Conservation (phyloP, 2,797 vertebrate species). For the Oreortyx pictus region DNA sequence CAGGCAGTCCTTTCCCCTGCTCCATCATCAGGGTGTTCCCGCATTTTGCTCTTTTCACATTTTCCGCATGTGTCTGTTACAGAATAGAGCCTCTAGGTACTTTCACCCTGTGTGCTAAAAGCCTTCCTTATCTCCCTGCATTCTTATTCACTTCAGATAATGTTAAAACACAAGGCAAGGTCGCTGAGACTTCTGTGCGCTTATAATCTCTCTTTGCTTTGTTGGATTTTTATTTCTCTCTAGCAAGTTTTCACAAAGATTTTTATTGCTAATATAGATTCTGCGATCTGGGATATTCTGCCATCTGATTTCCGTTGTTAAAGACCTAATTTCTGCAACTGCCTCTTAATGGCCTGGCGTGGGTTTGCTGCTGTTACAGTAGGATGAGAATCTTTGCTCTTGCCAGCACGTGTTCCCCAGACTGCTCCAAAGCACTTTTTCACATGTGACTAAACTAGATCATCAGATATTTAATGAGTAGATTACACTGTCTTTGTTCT, state of each 20-base stretch:
- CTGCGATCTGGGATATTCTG: not conserved
- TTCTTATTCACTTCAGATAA: not conserved
- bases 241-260: not conserved
- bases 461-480: constrained; percentile 34
- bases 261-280: not conserved
- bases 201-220: not conserved
- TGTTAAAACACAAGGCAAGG: not conserved
- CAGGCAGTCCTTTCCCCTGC: not conserved
- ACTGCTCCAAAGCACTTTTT: constrained; percentile 34
- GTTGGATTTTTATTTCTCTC: not conserved
- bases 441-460: constrained; percentile 31
- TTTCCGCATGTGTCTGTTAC: not conserved
- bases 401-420: constrained; percentile 37
- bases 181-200: not conserved
- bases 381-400: constrained; percentile 28
- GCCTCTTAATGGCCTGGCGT: not conserved
- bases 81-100: not conserved
- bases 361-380: constrained; percentile 8
- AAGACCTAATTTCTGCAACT: constrained; percentile 6
- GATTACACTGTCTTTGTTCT: constrained; percentile 58
- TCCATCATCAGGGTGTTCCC: not conserved
- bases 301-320: not conserved
- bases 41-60: not conserved
- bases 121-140: not conserved
- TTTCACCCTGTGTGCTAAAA: not conserved